Conservation (phyloP, 1,140 invertebrate species). For the Aphaenogaster rudis region DNA sequence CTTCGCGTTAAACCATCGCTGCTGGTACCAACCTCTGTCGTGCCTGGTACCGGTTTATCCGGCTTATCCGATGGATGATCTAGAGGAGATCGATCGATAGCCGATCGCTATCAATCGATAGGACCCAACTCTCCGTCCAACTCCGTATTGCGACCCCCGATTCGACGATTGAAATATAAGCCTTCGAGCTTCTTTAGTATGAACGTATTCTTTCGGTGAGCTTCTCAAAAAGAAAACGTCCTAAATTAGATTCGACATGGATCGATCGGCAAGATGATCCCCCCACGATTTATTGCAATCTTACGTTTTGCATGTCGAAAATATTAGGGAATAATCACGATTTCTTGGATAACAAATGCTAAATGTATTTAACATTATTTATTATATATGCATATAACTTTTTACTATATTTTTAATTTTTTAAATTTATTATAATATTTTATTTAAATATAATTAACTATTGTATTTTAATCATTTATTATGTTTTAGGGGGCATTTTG, state of each 20-base stretch:
- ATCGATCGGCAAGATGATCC: slow-evolving; percentile 42
- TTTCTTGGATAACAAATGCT: background rate
- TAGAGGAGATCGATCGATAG: slow-evolving; percentile 74
- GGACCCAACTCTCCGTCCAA: slow-evolving; percentile 50
- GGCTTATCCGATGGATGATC: slow-evolving; percentile 70
- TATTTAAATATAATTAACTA: background rate
- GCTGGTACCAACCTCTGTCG: slow-evolving; percentile 64
- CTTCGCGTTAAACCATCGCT: slow-evolving; percentile 71
- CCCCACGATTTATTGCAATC: background rate
- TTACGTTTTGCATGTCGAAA: background rate
- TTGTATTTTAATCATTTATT: background rate
- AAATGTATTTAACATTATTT: background rate
- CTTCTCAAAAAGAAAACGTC: slow-evolving; percentile 25
- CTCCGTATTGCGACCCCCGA: background rate
- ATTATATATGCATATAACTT: background rate
- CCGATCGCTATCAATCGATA: slow-evolving; percentile 71
- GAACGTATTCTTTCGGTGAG: slow-evolving; percentile 36
- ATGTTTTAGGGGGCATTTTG: background rate
- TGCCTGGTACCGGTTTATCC: slow-evolving; percentile 46
- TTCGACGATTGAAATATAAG: slow-evolving; percentile 63
- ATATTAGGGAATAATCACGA: background rate
- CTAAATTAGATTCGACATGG: slow-evolving; percentile 29
- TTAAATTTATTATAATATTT: background rate
- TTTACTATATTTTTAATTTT: background rate
- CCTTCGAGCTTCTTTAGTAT: slow-evolving; percentile 42